phyloP scores from a whole-genome alignment of 2,888 invertebrate genomes.

The Machimus atricapillus region DNA sequence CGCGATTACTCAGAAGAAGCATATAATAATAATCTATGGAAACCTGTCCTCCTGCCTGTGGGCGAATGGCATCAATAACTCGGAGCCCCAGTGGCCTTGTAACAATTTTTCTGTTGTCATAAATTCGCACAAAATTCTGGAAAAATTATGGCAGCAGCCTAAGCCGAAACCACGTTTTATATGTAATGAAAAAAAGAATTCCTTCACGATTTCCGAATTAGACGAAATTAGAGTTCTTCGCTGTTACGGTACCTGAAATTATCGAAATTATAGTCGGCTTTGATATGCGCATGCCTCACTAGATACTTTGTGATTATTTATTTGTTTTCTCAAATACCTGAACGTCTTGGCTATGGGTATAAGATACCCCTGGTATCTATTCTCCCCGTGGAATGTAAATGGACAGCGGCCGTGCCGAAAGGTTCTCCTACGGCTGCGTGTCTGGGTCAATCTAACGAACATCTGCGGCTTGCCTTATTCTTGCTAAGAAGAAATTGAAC shows the following conservation, averaged over 20 bases:
- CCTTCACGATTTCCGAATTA: constrained; percentile 28
- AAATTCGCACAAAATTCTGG: constrained; percentile 15
- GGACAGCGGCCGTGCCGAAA: constrained; percentile 1
- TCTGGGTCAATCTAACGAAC: constrained; percentile 12
- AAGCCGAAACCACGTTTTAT: neutral
- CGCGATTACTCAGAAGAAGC: neutral
- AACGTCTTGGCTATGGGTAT: neutral
- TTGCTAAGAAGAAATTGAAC: constrained; percentile 9
- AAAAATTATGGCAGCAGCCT: neutral
- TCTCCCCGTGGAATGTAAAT: constrained; percentile 11
- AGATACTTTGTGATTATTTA: constrained; percentile 11
- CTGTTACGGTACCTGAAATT: constrained; percentile 29
- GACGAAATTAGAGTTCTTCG: constrained; percentile 21
- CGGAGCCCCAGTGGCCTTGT: constrained; percentile 21
- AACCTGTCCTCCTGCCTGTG: neutral
- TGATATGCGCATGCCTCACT: constrained; percentile 23
- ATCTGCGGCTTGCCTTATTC: neutral
- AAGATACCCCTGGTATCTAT: neutral
- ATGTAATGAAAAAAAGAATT: neutral
- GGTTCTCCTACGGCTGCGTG: neutral
- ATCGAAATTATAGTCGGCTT: constrained; percentile 29
- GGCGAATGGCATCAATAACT: constrained; percentile 5
- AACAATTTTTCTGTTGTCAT: constrained; percentile 24
- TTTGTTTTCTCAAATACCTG: constrained; percentile 10
- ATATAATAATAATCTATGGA: neutral